A percentile compares a stretch with the other conserved stretches of the same genome.
Evolutionary conservation across 2,888 invertebrate species (phyloP).

Genomic region (Holacanthella duospinosa): DNA sequence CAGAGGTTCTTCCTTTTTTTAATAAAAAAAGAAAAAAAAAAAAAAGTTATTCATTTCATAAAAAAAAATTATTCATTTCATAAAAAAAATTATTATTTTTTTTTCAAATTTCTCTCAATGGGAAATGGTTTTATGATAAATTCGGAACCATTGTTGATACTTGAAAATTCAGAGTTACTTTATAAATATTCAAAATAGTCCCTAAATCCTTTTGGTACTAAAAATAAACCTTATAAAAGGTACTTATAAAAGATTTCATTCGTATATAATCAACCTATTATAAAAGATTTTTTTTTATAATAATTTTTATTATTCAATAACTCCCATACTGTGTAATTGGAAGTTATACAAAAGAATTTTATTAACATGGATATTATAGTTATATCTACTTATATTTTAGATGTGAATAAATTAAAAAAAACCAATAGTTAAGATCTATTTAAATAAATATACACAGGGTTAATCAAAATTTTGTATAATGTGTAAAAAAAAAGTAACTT

Average conservation of each 20-base stretch:
- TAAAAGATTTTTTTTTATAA: too few relatives aligned
- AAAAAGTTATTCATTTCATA: too few relatives aligned
- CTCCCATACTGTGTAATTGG: constrained; percentile 6
- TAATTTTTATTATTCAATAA: neutral
- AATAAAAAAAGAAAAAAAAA: too few relatives aligned
- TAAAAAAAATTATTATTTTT: too few relatives aligned
- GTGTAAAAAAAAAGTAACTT: too few relatives aligned
- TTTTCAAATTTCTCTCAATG: neutral
- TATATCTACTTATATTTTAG: neutral
- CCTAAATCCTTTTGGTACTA: too few relatives aligned
- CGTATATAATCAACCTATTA: too few relatives aligned
- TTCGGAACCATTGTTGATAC: neutral
- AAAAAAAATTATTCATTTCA: too few relatives aligned
- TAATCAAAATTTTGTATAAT: neutral
- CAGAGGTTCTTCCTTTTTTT: neutral
- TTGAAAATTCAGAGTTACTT: too few relatives aligned
- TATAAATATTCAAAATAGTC: too few relatives aligned
- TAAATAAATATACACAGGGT: neutral
- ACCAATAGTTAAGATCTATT: neutral
- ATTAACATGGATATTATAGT: neutral
- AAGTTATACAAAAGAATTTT: neutral
- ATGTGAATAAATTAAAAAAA: neutral
- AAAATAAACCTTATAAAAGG: too few relatives aligned
- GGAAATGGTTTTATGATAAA: neutral
- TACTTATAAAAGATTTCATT: neutral